Evolutionary conservation across 2,113 vertebrate species (phyloP), one percentile per base, ranked within the genome.

Genomic region (Proteles cristata): DNA sequence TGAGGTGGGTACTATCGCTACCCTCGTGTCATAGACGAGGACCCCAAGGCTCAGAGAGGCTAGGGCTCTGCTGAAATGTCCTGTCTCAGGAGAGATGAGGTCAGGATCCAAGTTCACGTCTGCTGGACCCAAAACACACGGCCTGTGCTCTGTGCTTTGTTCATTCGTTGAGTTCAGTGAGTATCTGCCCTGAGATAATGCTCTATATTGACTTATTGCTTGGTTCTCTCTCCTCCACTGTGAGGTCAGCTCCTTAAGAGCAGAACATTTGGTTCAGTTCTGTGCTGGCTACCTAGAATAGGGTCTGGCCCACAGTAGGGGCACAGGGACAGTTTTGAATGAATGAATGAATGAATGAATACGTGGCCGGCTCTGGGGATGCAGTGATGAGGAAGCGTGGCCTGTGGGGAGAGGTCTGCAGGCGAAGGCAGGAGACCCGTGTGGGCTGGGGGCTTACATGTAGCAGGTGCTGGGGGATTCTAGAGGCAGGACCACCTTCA

Each of bases 331-430:
- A 74, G 86, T 63, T 45, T 79, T 33, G 19, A 76, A 21, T 74
- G 92, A 96, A 5, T 21, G 73, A 77, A 15, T 10, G 50, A 31
- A 6, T 68, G 66, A 43, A 33, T 16, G 61, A 19, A 1, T 25
- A 2, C 15, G 6, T 66, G 19, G 25, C 79, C 73, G 23, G 74
- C 31, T 68, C n/a, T 17, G 43, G 69, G 35, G 12, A 0, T 33
- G 19, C 28, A 25, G 35, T n/a, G 74, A 12, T 0, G 4, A 93
- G 77, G 66, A 23, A 12, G 48, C 1, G 0, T 0, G 8, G 23
- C 10, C 2, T 12, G 12, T 5, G 48, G 58, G 23, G 16, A 31
- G 71, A 4, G 12, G 48, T 33, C 55, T 45, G 50, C 31, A 0
- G 31, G 25, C 15, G 4, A 4, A 35, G 61, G 43, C 21, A 58